These are phyloP conservation scores for Siniperca undulata DNA, from an alignment of 2,797 vertebrate genomes.

Conservation along the genomic window DNA sequence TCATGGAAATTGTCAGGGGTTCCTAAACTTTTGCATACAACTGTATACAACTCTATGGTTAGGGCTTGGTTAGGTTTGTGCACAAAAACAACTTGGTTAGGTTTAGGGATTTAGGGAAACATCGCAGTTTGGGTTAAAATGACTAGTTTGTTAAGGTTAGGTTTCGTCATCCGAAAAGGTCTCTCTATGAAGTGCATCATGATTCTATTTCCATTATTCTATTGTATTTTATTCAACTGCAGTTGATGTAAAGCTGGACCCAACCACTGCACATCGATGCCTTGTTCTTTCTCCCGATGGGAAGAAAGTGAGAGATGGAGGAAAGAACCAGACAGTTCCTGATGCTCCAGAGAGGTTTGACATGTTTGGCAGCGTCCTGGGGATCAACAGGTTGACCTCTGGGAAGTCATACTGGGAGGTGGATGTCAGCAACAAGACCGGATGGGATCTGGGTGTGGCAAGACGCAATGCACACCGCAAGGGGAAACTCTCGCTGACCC, in stretches of 20 bases:
- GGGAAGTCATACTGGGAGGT: conserved; percentile 71
- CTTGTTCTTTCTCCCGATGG: conserved; percentile 56
- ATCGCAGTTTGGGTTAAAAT: too few relatives aligned
- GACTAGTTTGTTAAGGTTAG: too few relatives aligned
- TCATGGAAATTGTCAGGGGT: too few relatives aligned
- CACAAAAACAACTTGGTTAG: too few relatives aligned
- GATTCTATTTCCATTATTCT: neutral
- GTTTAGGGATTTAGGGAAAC: too few relatives aligned
- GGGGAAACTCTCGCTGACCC: conserved; percentile 29
- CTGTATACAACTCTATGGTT: too few relatives aligned
- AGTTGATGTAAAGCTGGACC: conserved; percentile 70
- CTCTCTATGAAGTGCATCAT: neutral
- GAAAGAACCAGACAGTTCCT: neutral
- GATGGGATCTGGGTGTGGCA: conserved; percentile 67
- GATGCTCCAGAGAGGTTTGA: conserved; percentile 19
- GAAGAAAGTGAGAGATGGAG: conserved; percentile 45
- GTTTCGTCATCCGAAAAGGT: neutral
- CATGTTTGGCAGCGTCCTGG: conserved; percentile 52
- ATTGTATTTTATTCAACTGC: neutral
- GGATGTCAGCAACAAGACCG: conserved; percentile 51
- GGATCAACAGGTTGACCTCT: conserved; percentile 31
- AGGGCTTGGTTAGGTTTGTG: too few relatives aligned
- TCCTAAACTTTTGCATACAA: too few relatives aligned
- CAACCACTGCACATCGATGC: conserved; percentile 47
- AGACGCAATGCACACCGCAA: conserved; percentile 37